Conservation (phyloP, 2,888 invertebrate genomes). For the Helobdella robusta region DNA sequence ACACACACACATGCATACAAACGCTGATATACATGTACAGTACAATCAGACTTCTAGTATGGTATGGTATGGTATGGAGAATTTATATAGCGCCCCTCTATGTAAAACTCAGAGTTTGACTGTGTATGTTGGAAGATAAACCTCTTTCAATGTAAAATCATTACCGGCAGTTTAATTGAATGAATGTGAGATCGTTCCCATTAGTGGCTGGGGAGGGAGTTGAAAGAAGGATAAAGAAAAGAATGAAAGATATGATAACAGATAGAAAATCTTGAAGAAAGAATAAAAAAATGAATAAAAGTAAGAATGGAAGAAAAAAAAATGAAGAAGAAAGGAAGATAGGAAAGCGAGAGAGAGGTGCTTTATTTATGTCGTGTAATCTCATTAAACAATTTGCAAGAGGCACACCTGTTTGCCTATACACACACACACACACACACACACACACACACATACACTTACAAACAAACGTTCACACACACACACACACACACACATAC, state of each 20-base stretch:
- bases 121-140: no score
- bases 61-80: no score
- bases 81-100: no score
- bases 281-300: not conserved
- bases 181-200: not conserved
- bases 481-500: not conserved
- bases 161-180: not conserved
- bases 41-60: no score
- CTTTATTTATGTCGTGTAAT: no score
- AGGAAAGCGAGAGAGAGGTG: no score
- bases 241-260: constrained; percentile 2
- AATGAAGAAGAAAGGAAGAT: no score
- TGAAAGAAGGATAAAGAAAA: not conserved
- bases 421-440: not conserved
- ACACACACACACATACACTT: not conserved
- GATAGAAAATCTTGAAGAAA: not conserved
- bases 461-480: not conserved
- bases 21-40: no score
- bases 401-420: not conserved
- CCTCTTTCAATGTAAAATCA: not conserved
- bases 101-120: no score
- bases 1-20: no score
- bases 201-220: not conserved
- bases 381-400: no score
- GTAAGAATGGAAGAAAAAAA: not conserved